Conservation (phyloP, 2,797 vertebrate genomes). For the Alfaro cultratus region DNA sequence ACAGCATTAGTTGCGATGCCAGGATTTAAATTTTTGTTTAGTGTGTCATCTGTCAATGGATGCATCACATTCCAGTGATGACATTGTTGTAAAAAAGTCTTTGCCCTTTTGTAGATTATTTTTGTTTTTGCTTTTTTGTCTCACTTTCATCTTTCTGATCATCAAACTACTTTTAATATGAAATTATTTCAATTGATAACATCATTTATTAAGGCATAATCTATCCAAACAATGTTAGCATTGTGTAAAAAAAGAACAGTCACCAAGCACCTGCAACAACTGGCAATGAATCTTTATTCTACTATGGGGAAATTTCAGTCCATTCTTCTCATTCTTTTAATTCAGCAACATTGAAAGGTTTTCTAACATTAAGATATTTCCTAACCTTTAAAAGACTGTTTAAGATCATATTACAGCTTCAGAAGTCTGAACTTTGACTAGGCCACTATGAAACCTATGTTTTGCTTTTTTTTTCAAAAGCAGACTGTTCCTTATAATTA, state of each 20-base stretch:
- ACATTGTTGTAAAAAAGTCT: neutral
- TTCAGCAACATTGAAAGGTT: neutral
- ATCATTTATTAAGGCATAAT: neutral
- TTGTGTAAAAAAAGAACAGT: neutral
- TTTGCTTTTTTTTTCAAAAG: too few species aligned
- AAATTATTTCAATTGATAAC: neutral
- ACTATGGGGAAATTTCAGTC: neutral
- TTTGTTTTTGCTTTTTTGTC: neutral
- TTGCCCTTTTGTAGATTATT: neutral
- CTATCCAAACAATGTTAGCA: neutral
- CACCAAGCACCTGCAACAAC: neutral
- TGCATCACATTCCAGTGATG: neutral
- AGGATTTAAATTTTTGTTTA: neutral
- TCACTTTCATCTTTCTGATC: neutral
- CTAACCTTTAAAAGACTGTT: too few species aligned
- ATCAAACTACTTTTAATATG: neutral
- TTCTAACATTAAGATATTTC: neutral
- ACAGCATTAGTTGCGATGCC: neutral
- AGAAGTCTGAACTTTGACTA: too few species aligned
- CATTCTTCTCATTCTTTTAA: neutral
- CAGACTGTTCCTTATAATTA: too few species aligned
- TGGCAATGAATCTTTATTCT: too few species aligned
- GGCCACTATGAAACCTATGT: too few species aligned
- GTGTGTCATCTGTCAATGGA: too few species aligned
- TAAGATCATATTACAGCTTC: too few species aligned